Evolutionary conservation across 2,797 vertebrate species (phyloP).

Genomic region (Leuciscus waleckii): DNA sequence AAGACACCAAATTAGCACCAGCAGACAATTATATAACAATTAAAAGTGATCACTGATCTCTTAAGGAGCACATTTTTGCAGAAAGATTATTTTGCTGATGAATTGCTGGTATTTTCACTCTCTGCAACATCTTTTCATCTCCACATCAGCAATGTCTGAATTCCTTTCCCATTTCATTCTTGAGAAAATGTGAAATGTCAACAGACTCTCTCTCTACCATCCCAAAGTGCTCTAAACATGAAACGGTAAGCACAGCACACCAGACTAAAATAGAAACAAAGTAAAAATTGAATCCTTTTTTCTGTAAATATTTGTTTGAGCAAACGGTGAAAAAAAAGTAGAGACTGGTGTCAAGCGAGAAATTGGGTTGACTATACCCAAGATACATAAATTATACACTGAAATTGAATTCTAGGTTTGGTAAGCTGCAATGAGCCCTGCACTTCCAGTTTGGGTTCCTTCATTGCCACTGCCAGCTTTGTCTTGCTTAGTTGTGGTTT

Average conservation of each 20-base stretch:
- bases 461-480: too few species aligned
- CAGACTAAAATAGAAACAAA: conserved; percentile 14
- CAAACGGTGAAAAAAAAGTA: neutral
- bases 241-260: neutral
- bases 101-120: neutral
- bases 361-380: neutral
- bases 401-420: neutral
- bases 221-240: neutral
- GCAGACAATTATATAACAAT: neutral
- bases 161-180: neutral
- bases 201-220: neutral
- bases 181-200: neutral
- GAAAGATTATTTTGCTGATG: neutral
- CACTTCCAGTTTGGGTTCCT: too few species aligned
- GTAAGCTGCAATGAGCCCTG: neutral
- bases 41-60: neutral
- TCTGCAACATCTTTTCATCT: neutral
- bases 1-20: neutral
- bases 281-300: neutral
- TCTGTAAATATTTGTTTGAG: neutral
- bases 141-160: neutral
- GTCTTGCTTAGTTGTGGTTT: too few species aligned
- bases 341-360: neutral
- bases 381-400: neutral
- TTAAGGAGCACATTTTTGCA: neutral